Evolutionary conservation across 1,140 invertebrate genomes (phyloP), one percentile per base, ranked within the genome.

Genomic region (Stenopsyche tienmushanensis): DNA sequence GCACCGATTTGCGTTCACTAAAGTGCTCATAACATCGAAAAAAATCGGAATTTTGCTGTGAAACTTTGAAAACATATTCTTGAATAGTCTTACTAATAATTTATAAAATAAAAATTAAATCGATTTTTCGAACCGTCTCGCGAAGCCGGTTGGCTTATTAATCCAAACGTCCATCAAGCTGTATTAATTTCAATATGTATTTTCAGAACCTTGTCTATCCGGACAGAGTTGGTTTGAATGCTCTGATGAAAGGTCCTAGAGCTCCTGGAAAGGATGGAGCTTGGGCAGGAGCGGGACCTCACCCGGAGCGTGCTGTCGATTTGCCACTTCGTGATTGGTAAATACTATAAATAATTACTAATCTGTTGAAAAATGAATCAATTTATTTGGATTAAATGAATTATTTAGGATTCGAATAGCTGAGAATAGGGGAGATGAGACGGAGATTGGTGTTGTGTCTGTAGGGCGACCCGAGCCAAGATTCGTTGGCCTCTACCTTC

Each of bases 131-230:
- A n/a, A n/a, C n/a, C n/a, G n/a, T n/a, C n/a, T n/a, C n/a, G n/a
- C n/a, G n/a, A n/a, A n/a, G n/a, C n/a, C n/a, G n/a, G n/a, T n/a
- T n/a, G n/a, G n/a, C n/a, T n/a, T n/a, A n/a, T n/a, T n/a, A n/a
- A n/a, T n/a, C n/a, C n/a, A n/a, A n/a, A n/a, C n/a, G n/a, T n/a
- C n/a, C n/a, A n/a, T n/a, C n/a, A n/a, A n/a, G n/a, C n/a, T n/a
- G n/a, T n/a, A n/a, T n/a, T n/a, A n/a, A n/a, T n/a, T n/a, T n/a
- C n/a, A n/a, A n/a, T n/a, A n/a, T n/a, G n/a, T 15, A 53, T 25
- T 49, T 18, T 7, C 23, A 65, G 63, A 65, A 65, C 21, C 10
- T 65, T 34, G 63, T 65, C 41, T 50, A 57, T 25, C 63, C 63
- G 2, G 54, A 58, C 17, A 39, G 54, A 5, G 7, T 65, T 39